Evolutionary conservation across 2,113 vertebrate species (phyloP).

Genomic region (Myxocyprinus asiaticus): DNA sequence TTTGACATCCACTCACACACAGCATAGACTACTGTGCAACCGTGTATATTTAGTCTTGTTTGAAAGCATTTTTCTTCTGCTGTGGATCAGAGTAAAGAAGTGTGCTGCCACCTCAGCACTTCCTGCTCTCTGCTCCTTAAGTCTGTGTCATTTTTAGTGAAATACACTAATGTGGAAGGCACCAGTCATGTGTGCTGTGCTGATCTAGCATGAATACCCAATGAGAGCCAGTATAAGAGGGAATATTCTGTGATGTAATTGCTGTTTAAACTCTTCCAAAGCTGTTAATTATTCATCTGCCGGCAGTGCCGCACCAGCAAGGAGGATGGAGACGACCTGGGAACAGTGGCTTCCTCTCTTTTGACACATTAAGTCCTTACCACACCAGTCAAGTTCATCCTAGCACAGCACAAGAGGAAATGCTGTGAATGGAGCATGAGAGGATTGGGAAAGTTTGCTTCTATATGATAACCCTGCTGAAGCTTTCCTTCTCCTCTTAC

Average conservation of each 20-base stretch:
- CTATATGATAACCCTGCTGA: neutral
- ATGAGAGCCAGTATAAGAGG: conserved; percentile 54
- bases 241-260: conserved; percentile 46
- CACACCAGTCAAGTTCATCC: neutral
- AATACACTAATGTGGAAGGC: conserved; percentile 64
- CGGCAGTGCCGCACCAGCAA: neutral
- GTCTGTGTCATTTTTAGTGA: conserved; percentile 63
- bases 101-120: conserved; percentile 65
- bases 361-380: neutral
- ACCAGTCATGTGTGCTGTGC: conserved; percentile 55
- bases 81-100: conserved; percentile 58
- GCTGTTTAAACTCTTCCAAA: conserved; percentile 45
- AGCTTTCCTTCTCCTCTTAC: neutral
- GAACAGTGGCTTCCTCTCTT: conserved; percentile 8
- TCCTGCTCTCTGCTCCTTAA: conserved; percentile 54
- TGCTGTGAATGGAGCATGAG: conserved; percentile 16
- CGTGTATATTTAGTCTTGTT: conserved; percentile 59
- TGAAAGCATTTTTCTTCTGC: conserved; percentile 58
- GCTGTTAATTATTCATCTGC: conserved; percentile 43
- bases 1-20: conserved; percentile 30
- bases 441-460: conserved; percentile 58
- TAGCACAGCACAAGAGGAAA: conserved; percentile 22
- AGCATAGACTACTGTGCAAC: conserved; percentile 24
- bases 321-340: neutral
- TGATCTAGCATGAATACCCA: conserved; percentile 61